Evolutionary conservation across 2,888 invertebrate species (phyloP), one percentile per base, ranked within the genome.

Genomic region (Archaeoteleia sp.): DNA sequence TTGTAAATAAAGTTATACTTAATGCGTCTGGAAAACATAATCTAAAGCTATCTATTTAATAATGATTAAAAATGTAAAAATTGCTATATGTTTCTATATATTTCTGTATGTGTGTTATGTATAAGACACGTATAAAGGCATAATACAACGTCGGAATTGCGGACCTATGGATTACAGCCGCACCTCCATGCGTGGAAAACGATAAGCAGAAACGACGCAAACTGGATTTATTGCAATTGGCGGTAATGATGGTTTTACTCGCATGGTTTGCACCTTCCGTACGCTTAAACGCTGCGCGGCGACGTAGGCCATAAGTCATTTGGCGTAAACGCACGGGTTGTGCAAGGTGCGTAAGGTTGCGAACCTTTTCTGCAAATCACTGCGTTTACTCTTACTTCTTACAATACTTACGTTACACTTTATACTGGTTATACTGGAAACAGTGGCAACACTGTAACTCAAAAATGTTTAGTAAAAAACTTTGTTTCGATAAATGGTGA

Each of bases 211-310:
- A 78, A 74, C 72, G 74, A 72, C 74, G 70, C 62, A 58, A 61
- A 67, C 73, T 73, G 78, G 81, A 81, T 81, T 81, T 81, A 79
- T 80, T 76, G 80, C 79, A 78, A 81, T 80, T 80, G 80, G 74
- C 74, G 75, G 79, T 81, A 81, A 81, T 80, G 79, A 80, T 72
- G 78, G 80, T 78, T 78, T 78, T 72, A 78, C 75, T 45, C 51
- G 58, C 43, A 30, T 27, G 53, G 30, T 55, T 43, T 13, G 62
- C 32, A 62, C 58, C 67, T 67, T 70, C 49, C 23, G 43, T 46
- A 39, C 51, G 40, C 54, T 46, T 27, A 30, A 62, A 54, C 39
- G 35, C 42, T 55, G 29, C 40, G 42, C 42, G 27, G 17, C 35
- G 54, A 46, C 46, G 58, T 66, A 15, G 43, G 43, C 27, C 49